phyloP scores from a whole-genome alignment of 1,140 invertebrate genomes.

The Hycleus cichorii region DNA sequence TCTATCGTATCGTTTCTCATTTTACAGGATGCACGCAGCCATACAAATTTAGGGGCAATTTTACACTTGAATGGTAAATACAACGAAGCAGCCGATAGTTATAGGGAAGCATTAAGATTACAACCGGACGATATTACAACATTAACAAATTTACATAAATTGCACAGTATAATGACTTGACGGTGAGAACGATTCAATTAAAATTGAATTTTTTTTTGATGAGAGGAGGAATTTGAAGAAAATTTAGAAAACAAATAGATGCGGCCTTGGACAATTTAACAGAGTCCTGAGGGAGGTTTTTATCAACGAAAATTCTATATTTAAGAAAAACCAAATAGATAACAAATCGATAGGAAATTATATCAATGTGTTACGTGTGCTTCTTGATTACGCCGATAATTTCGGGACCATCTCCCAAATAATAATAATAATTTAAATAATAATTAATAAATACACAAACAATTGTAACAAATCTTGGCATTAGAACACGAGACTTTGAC shows the following conservation, averaged over 20 bases:
- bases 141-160: constrained; percentile 78
- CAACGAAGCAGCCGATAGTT: constrained; percentile 72
- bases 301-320: constrained; percentile 16
- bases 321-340: neutral
- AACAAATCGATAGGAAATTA: neutral
- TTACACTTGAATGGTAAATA: constrained; percentile 87
- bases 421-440: neutral
- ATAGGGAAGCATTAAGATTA: constrained; percentile 71
- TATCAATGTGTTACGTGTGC: constrained; percentile 20
- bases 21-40: constrained; percentile 72
- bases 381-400: constrained; percentile 14
- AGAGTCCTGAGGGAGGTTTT: neutral
- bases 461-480: constrained; percentile 11
- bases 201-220: neutral
- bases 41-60: constrained; percentile 91
- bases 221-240: neutral
- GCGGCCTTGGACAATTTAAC: too few relatives aligned
- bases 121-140: constrained; percentile 82
- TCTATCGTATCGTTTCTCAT: constrained; percentile 8
- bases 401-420: constrained; percentile 23
- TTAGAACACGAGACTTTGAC: constrained; percentile 29
- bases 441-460: neutral
- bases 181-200: constrained; percentile 17
- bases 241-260: neutral
- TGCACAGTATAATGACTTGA: constrained; percentile 53